Base-by-base conservation (phyloP, 1,140 invertebrate species). In the Nomia melanderi region DNA sequence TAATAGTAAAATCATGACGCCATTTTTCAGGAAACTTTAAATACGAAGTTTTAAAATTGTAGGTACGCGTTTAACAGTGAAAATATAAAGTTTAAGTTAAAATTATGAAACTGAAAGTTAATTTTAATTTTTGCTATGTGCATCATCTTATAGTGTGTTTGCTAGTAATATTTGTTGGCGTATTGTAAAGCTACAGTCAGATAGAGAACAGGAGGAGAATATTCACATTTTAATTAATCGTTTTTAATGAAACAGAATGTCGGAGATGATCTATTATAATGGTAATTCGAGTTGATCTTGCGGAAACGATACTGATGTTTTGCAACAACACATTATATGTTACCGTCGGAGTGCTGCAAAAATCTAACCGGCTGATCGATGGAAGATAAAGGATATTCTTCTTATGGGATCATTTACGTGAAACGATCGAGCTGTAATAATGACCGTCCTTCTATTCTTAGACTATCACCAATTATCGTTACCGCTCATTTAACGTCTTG, bases 221-320 rank as follows among this genome's bases (percentile, higher is more conserved):
- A n/a, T n/a, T 41, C 29, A n/a, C 41, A 5, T 62, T 69, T 70
- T 56, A 53, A 66, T 62, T 62, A 53, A 66, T 62, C 54, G 31
- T 8, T 9, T n/a, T 31, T 14, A 47, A 29, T 20, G 41, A 47
- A 65, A 75, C 41, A 5, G 41, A 5, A 23, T 3, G 31, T 25
- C 11, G 31, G 17, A 2, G 27, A 29, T 2, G 36, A 41, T 70
- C 17, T 44, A 44, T 44, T 44, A 44, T 4, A 44, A 44, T 44
- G 5, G 20, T 44, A 20, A 44, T 29, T 44, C n/a, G 27, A 50
- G 31, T 8, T 20, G 12, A 60, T 71, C 39, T 33, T 8, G 39
- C 57, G 57, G 20, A n/a, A 25, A 6, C 23, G 39, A 44, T 31
- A 14, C 44, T 54, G 5, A 20, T 50, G 47, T 50, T 50, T 29